Base-by-base conservation (phyloP, 2,797 vertebrate species). In the Ptychadena robeensis region DNA sequence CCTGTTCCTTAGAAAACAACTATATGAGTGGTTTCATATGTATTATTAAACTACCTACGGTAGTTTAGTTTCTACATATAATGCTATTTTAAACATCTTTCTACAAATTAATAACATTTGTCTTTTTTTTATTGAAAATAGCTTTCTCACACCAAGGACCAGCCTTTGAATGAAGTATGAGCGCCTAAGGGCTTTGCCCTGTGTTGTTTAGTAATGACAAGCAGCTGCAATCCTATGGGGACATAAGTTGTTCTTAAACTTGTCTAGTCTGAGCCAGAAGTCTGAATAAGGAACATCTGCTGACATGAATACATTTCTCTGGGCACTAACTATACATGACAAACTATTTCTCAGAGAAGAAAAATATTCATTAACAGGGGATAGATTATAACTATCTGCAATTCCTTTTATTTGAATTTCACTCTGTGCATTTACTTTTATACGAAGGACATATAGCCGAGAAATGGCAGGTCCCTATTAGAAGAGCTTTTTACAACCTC, bases 181-280 rank as follows among this genome's bases (percentile, higher is more conserved):
- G 80, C 48, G 35, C 63, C 76, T 83, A 14, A 25, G 64, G 63
- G 77, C 27, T 44, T 32, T 68, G 72, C 27, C 64, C 65, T 37
- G 25, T 73, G 70, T 80, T 84, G 53, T 65, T 9, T 63, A 73
- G 30, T 80, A 85, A 85, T 70, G 53, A 44, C 53, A 75, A 85
- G 48, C 82, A 85, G 64, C 82, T 85, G 82, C 64, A 70, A 28
- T 53, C 31, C 70, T 15, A 27, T 30, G 10, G 64, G 35, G 31
- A 40, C 65, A 48, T 57, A 35, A 28, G 30, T 75, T 44, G 25
- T 71, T 64, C 27, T 44, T 35, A 38, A 27, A 74, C 27, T 18
- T 27, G 64, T 79, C 57, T 73, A 27, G 70, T 38, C 70, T 79
- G 15, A 75, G 53, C 35, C 59, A 74, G 64, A 37, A 67, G 80